A percentile compares a stretch with the other conserved stretches of the same genome.
Conservation (phyloP, 1,140 invertebrate genomes). For the Caenorhabditis tropicalis region DNA sequence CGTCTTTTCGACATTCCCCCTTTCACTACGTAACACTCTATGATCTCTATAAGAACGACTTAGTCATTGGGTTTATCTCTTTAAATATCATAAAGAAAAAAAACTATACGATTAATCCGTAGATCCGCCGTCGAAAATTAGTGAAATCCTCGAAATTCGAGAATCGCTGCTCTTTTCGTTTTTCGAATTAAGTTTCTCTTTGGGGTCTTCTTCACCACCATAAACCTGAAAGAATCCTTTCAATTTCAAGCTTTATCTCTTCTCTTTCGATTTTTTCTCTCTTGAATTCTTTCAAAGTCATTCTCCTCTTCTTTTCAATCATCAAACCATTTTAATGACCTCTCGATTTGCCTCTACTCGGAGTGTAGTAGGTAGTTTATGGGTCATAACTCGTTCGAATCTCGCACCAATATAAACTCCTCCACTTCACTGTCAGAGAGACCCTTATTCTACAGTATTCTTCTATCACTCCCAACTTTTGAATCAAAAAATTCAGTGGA, state of each 20-base stretch:
- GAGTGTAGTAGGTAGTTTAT: slow-evolving; percentile 9
- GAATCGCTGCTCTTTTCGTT: not conserved
- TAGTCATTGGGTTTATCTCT: not conserved
- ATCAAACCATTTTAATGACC: slow-evolving; percentile 23
- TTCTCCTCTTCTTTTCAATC: too few relatives aligned
- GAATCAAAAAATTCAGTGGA: too few relatives aligned
- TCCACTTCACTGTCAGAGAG: too few relatives aligned
- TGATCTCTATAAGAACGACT: not conserved
- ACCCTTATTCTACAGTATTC: too few relatives aligned
- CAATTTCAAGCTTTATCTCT: not conserved
- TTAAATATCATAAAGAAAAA: not conserved
- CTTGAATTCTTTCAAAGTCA: not conserved
- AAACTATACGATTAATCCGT: not conserved
- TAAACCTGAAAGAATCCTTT: not conserved
- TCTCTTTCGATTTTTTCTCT: not conserved
- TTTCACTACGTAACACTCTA: not conserved
- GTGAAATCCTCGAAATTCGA: not conserved
- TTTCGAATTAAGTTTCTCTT: not conserved
- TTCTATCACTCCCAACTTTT: too few relatives aligned
- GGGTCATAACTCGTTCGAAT: slow-evolving; percentile 3
- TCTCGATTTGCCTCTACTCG: not conserved
- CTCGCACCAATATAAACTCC: not conserved
- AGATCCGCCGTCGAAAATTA: not conserved
- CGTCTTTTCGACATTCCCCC: not conserved
- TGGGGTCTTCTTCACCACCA: not conserved